Evolutionary conservation across 2,797 vertebrate genomes (phyloP).

Genomic region (Schizopygopsis pylzovi): DNA sequence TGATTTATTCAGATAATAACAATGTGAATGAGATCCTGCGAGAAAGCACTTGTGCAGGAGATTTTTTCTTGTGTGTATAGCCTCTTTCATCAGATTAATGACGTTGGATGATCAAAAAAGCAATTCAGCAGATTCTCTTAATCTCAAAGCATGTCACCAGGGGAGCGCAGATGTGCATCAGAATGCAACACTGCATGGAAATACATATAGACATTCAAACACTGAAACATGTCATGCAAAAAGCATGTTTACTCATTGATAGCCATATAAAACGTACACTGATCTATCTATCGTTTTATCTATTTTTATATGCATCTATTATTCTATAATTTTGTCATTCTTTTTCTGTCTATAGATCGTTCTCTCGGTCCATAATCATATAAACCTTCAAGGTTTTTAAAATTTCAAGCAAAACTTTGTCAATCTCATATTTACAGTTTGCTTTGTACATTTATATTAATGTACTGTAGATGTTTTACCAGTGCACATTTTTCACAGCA

Average conservation of each 20-base stretch:
- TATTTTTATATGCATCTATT: not conserved
- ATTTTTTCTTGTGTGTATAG: not conserved
- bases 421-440: not conserved
- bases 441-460: not conserved
- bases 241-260: not conserved
- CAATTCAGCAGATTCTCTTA: constrained; percentile 13
- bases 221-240: not conserved
- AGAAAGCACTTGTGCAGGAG: not conserved
- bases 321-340: not conserved
- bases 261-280: not conserved
- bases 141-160: not conserved
- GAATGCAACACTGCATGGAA: not conserved
- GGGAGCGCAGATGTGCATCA: not conserved
- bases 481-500: not conserved
- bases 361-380: not conserved
- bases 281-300: not conserved
- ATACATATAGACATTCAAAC: not conserved
- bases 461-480: not conserved
- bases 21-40: not conserved
- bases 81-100: constrained; percentile 17
- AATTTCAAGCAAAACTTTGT: not conserved
- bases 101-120: constrained; percentile 10
- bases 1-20: not conserved
- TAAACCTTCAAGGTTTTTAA: not conserved
- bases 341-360: not conserved